Percentiles rank a stretch among this genome's conserved stretches.
phyloP scores from a whole-genome alignment of 92 coral and sea anemone genomes.

The Heteractis magnifica region DNA sequence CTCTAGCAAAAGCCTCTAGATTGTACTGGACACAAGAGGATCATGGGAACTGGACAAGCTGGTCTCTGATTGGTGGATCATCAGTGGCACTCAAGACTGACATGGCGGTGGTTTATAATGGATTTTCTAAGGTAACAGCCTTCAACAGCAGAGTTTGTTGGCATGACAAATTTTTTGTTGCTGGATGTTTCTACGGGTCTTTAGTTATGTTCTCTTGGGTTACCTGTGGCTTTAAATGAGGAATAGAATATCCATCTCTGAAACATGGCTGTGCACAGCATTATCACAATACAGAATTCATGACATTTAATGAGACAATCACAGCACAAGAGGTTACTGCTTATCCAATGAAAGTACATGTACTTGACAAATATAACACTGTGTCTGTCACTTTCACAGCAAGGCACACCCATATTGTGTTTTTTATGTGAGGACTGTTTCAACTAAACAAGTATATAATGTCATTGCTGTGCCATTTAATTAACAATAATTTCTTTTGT shows the following conservation, averaged over 20 bases:
- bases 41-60: conserved; percentile 68
- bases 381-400: too few relatives aligned
- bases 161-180: background rate
- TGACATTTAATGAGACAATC: too few relatives aligned
- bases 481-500: background rate
- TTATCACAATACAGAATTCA: too few relatives aligned
- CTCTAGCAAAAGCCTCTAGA: conserved; percentile 67
- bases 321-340: too few relatives aligned
- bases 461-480: background rate
- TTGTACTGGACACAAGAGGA: conserved; percentile 75
- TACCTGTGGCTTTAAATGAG: background rate
- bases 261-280: too few relatives aligned
- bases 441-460: too few relatives aligned
- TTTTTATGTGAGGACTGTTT: too few relatives aligned
- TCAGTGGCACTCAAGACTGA: conserved; percentile 73
- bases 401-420: too few relatives aligned
- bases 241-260: background rate
- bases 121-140: conserved; percentile 74
- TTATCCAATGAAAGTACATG: too few relatives aligned
- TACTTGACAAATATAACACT: too few relatives aligned
- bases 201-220: background rate
- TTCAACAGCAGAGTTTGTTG: background rate
- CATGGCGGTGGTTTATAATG: conserved; percentile 71
- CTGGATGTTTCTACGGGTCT: background rate
- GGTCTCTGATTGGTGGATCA: conserved; percentile 88